A percentile compares a stretch with the other conserved stretches of the same genome.
Evolutionary conservation across 1,140 invertebrate genomes (phyloP).

Genomic region (Zaprionus inermis): DNA sequence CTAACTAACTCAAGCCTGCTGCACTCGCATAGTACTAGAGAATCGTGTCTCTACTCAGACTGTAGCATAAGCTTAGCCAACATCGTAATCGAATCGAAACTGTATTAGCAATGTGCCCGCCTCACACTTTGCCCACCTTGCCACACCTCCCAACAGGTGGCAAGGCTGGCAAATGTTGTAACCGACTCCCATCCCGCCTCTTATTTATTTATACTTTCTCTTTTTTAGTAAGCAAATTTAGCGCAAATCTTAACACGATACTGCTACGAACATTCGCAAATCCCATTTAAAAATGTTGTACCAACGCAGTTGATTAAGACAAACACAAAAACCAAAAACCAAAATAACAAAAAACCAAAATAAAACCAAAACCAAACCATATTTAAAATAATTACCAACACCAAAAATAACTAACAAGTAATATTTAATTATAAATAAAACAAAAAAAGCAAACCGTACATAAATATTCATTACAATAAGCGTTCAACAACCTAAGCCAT

Average conservation of each 20-base stretch:
- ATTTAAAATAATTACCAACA: slow-evolving; percentile 46
- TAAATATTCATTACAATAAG: slow-evolving; percentile 67
- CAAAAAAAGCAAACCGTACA: slow-evolving; percentile 21
- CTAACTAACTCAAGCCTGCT: neutral
- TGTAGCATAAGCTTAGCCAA: neutral
- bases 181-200: neutral
- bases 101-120: neutral
- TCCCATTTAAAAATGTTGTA: slow-evolving; percentile 71
- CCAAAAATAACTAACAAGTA: slow-evolving; percentile 50
- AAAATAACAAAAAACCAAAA: slow-evolving; percentile 17
- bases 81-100: slow-evolving; percentile 4
- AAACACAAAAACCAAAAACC: slow-evolving; percentile 56
- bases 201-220: slow-evolving; percentile 23
- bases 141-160: slow-evolving; percentile 57
- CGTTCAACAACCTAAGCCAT: slow-evolving; percentile 58
- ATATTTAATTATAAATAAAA: slow-evolving; percentile 48
- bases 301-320: slow-evolving; percentile 82
- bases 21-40: no score
- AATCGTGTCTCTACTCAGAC: neutral
- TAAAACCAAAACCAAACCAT: slow-evolving; percentile 40
- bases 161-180: slow-evolving; percentile 4
- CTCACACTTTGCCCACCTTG: slow-evolving; percentile 15
- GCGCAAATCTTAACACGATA: slow-evolving; percentile 67
- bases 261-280: slow-evolving; percentile 69
- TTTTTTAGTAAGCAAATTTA: slow-evolving; percentile 70